Evolutionary conservation across 1,140 invertebrate species (phyloP), one percentile per base, ranked within the genome.

Genomic region (Antheraea mylitta): DNA sequence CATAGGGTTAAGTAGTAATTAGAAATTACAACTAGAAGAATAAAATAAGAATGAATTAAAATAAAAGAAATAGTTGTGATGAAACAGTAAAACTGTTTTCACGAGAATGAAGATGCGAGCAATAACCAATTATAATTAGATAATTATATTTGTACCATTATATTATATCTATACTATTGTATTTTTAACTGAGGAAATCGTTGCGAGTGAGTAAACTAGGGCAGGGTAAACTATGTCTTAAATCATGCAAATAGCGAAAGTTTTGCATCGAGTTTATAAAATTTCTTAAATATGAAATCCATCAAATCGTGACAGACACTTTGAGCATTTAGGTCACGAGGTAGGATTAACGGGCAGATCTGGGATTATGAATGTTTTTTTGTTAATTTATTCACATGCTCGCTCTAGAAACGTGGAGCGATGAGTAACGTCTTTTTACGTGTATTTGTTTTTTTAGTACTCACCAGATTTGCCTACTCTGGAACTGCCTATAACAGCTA

Each of bases 401-500:
- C 37, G 48, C 16, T 53, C 65, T 59, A 66, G 30, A 66, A 59
- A 66, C 30, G 38, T 16, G 7, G 19, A 65, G 37, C 37, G n/a
- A 53, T 53, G 45, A 53, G 45, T 53, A 53, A 53, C 45, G 60
- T 61, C 18, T 61, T 61, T 64, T 69, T 58, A 18, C 63, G 42
- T 19, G 22, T 19, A 48, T 45, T 48, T 38, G 13, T 65, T 19
- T 65, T 19, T 59, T 58, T 36, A 37, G 60, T 66, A 64, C 92
- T 93, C 93, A 96, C 95, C 95, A 84, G 95, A 96, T 94, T 96
- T 96, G 77, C 95, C 95, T 73, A 96, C 95, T 85, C 95, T 94
- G 58, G 94, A 94, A 85, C 94, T 95, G 61, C 95, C 95, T 70
- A 96, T 93, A 66, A 96, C 95, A 19, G 94, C 95, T 71, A 96